Evolutionary conservation across 2,888 invertebrate genomes (phyloP), one percentile per base, ranked within the genome.

Genomic region (Mycalesis mineus): DNA sequence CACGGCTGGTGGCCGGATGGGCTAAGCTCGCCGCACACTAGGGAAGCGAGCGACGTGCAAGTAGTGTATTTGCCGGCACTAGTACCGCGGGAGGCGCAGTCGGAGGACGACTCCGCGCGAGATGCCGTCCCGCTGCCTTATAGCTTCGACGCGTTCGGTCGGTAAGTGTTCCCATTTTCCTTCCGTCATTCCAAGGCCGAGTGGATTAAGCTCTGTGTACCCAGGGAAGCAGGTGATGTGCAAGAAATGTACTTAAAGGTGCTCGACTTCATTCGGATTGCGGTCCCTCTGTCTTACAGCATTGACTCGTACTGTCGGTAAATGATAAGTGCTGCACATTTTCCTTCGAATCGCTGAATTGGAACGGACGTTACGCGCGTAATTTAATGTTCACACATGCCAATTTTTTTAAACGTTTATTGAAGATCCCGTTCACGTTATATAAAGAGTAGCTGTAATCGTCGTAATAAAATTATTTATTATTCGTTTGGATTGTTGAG

Each of bases 221-320:
- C n/a, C n/a, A n/a, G n/a, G n/a, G n/a, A n/a, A n/a, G n/a, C n/a
- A n/a, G n/a, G n/a, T n/a, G n/a, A n/a, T n/a, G n/a, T n/a, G n/a
- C n/a, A n/a, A n/a, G n/a, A n/a, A n/a, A n/a, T n/a, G n/a, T n/a
- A n/a, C n/a, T n/a, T n/a, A n/a, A n/a, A n/a, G n/a, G n/a, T n/a
- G n/a, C n/a, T n/a, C 7, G 82, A 79, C 63, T 74, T 77, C 29
- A 62, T 66, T 1, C 66, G 70, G 22, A 77, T 78, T 57, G 86
- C 85, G 48, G 78, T 91, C 7, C 91, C 91, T 29, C 74, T 91
- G 58, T 81, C 88, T 11, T 92, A 92, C 72, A 90, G 80, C 68
- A 93, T 93, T 74, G 86, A 88, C 54, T 92, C 92, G 11, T 93
- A 93, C 73, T 91, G 92, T 77, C 84, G 91, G 92, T 93, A 28